Conservation (phyloP, 2,888 invertebrate genomes). For the Poecilus cupreus region DNA sequence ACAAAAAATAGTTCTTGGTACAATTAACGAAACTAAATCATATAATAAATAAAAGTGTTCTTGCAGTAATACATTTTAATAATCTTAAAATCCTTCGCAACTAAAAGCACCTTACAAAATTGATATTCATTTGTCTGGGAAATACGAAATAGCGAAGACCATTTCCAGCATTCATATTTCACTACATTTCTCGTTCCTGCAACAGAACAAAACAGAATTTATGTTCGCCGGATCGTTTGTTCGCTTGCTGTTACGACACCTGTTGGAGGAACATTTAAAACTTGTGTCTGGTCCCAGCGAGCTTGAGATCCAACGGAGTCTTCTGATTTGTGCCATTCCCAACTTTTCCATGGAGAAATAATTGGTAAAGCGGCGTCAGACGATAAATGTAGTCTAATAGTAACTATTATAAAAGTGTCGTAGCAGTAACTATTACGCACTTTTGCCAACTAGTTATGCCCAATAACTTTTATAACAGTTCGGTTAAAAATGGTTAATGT, state of each 20-base stretch:
- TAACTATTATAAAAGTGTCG: too few species aligned
- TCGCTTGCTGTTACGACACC: neutral
- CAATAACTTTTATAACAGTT: too few species aligned
- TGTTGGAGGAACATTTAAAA: neutral
- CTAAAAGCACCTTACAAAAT: neutral
- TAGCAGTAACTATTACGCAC: too few species aligned
- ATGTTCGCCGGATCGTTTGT: neutral
- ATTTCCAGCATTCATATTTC: conserved; percentile 1
- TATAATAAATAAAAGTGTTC: too few species aligned
- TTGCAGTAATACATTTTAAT: neutral
- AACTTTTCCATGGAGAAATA: too few species aligned
- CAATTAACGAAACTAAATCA: too few species aligned
- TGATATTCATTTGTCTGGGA: neutral
- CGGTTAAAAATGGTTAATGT: too few species aligned
- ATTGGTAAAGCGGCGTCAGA: too few species aligned
- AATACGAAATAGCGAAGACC: neutral
- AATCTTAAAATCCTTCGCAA: neutral
- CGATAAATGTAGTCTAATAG: too few species aligned
- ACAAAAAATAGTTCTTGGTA: too few species aligned
- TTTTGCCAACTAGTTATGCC: too few species aligned
- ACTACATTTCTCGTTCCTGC: neutral
- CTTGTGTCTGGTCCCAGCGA: neutral
- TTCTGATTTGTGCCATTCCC: neutral
- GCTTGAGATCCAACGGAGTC: neutral
- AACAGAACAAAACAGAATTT: conserved; percentile 7